Conservation (phyloP, 2,888 invertebrate species). For the Platypus cylindrus region DNA sequence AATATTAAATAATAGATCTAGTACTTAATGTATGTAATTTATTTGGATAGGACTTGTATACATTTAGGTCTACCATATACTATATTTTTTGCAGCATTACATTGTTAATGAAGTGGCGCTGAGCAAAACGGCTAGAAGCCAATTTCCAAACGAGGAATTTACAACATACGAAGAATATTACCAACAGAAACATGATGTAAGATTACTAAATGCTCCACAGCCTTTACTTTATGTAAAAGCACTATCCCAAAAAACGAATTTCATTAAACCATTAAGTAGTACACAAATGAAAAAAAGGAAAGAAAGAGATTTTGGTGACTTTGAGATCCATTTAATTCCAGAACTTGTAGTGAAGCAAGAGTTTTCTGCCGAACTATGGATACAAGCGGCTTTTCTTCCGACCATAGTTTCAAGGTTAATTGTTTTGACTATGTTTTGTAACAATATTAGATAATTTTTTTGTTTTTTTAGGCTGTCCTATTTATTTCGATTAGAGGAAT, state of each 20-base stretch:
- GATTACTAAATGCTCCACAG: slow-evolving; percentile 51
- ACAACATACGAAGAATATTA: slow-evolving; percentile 65
- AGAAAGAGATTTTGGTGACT: slow-evolving; percentile 40
- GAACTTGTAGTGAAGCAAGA: slow-evolving; percentile 68
- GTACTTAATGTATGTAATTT: too few species aligned
- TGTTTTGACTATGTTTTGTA: slow-evolving; percentile 18
- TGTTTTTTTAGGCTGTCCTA: slow-evolving; percentile 26
- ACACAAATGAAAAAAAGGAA: slow-evolving; percentile 31
- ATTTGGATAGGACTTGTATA: too few species aligned
- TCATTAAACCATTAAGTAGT: slow-evolving; percentile 44
- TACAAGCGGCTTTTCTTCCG: slow-evolving; percentile 74
- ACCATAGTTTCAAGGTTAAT: slow-evolving; percentile 64
- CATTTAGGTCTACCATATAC: too few species aligned
- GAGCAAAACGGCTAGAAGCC: slow-evolving; percentile 50
- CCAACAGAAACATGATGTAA: slow-evolving; percentile 54
- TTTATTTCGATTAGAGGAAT: slow-evolving; percentile 60
- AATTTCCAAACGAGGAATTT: slow-evolving; percentile 50
- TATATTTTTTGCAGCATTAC: slow-evolving; percentile 36
- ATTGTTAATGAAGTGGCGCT: slow-evolving; percentile 57
- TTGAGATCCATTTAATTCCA: slow-evolving; percentile 64
- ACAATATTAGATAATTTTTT: background rate
- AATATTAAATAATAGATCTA: too few species aligned
- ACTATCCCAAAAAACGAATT: slow-evolving; percentile 46
- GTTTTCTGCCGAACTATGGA: slow-evolving; percentile 67
- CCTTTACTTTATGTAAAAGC: slow-evolving; percentile 72